Evolutionary conservation across 2,888 invertebrate genomes (phyloP), one percentile per base, ranked within the genome.

Genomic region (Hylaea fasciaria): DNA sequence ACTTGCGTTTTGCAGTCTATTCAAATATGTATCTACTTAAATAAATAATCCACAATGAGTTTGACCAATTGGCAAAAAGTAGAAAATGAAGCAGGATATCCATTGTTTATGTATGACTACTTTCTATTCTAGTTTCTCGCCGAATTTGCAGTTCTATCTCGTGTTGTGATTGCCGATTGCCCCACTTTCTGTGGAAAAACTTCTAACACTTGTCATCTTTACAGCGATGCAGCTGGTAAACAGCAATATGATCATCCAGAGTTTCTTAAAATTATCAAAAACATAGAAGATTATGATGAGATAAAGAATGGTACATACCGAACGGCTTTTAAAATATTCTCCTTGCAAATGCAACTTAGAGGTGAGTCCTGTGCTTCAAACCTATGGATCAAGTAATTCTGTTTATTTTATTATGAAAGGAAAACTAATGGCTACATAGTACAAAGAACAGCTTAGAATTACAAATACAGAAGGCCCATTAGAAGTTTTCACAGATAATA

Each of bases 261-360:
- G 64, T 95, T 94, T 85, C 77, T 83, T 39, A 93, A 93, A 68
- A 92, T 95, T 13, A 86, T 93, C 76, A 90, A 93, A 66, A 86
- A 89, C 41, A 81, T 95, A 28, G 93, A 94, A 68, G 94, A 94
- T 58, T 95, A 94, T 73, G 94, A 95, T 76, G 93, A 92, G 48
- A 95, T 97, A 62, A 95, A 95, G 78, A 96, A 96, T 85, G 94
- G 95, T 65, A 94, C 95, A 2, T 97, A 97, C 78, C 93, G 96
- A 68, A 94, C 96, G 62, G 96, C 96, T 13, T 93, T 95, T 65
- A 97, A 97, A 86, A 90, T 88, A 64, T 86, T 80, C 72, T 76
- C 78, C 40, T 71, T 91, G 60, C 91, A 90, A 72, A 86, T 77
- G 68, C 78, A 94, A 69, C 89, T 96, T 37, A 93, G 93, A 81